A percentile compares a stretch with the other conserved stretches of the same genome.
Conservation (phyloP, 2,113 vertebrate species). For the Mus pahari region DNA sequence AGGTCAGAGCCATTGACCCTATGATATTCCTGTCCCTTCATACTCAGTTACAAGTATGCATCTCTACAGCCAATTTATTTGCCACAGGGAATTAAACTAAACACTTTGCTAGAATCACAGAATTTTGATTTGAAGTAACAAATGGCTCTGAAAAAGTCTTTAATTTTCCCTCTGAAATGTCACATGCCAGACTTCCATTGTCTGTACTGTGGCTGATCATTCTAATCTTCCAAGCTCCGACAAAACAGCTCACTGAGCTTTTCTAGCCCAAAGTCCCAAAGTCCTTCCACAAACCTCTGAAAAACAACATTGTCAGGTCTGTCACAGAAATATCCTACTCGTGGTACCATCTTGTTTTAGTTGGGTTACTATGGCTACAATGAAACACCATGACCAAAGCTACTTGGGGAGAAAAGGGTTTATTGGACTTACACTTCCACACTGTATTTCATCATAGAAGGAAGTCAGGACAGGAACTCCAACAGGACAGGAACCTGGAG, state of each 20-base stretch:
- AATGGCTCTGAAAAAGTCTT: background rate
- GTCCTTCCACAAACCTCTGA: background rate
- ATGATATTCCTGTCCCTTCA: background rate
- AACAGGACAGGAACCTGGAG: background rate
- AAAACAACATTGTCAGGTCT: background rate
- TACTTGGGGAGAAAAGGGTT: background rate
- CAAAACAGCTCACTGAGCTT: background rate
- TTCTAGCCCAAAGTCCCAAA: background rate
- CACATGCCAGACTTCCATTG: background rate
- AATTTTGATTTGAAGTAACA: background rate
- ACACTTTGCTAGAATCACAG: background rate
- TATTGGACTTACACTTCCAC: background rate
- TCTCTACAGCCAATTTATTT: background rate
- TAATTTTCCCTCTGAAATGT: background rate
- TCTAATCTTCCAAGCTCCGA: background rate
- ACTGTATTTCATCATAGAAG: background rate
- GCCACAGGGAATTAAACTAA: background rate
- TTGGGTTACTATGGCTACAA: background rate
- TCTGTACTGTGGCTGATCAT: background rate
- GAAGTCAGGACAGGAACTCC: background rate
- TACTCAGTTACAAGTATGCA: background rate
- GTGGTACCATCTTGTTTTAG: background rate
- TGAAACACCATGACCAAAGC: background rate
- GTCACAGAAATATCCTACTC: background rate
- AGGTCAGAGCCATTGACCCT: background rate